A percentile compares a stretch with the other conserved stretches of the same genome.
Evolutionary conservation across 2,797 vertebrate genomes (phyloP).

Genomic region (Taeniopygia guttata): DNA sequence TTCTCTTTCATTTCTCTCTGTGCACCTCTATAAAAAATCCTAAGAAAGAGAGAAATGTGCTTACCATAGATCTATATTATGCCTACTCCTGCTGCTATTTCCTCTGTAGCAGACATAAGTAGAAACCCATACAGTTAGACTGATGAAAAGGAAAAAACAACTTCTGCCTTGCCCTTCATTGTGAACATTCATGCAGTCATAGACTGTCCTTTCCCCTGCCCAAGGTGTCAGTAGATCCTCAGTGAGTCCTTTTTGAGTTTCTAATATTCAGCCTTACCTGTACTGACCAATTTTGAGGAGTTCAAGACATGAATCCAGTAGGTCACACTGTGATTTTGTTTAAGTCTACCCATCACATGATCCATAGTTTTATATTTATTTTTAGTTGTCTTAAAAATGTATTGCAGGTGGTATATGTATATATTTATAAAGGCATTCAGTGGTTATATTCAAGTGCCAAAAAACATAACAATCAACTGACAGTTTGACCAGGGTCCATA

Average conservation of each 20-base stretch:
- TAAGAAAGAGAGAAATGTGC: too few species aligned
- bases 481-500: neutral
- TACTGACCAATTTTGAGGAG: neutral
- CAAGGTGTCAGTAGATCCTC: neutral
- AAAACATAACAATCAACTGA: neutral
- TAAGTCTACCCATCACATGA: neutral
- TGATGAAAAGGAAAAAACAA: neutral
- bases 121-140: neutral
- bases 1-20: too few species aligned
- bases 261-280: neutral
- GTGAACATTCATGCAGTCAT: neutral
- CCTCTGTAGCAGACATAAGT: neutral
- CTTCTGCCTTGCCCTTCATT: neutral
- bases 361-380: neutral
- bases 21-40: too few species aligned
- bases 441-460: neutral
- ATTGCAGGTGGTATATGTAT: neutral
- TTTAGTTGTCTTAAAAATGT: neutral
- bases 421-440: neutral
- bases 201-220: neutral
- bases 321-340: neutral
- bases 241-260: neutral
- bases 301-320: neutral
- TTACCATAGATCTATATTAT: neutral
- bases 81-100: neutral